These are phyloP conservation scores for Drosophila ficusphila DNA, from an alignment of 1,140 invertebrate genomes.

Conservation along the genomic window DNA sequence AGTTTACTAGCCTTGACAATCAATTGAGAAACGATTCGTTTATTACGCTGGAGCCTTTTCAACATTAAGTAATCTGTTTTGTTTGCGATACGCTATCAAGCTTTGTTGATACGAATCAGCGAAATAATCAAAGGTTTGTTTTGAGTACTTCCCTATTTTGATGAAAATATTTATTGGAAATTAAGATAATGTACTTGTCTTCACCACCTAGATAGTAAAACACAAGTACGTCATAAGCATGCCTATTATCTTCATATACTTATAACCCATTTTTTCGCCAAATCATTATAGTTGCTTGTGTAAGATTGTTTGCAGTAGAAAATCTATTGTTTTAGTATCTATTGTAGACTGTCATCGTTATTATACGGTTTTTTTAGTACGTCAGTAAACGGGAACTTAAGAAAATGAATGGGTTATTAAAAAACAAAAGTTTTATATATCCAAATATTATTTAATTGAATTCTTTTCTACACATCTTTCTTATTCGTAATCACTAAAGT, in stretches of 20 bases:
- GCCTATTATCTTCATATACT: background rate
- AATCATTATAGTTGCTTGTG: background rate
- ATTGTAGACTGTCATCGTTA: conserved; percentile 2
- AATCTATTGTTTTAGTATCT: conserved; percentile 1
- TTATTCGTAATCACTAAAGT: conserved; percentile 29
- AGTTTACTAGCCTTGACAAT: background rate
- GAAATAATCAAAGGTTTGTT: background rate
- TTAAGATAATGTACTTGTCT: background rate
- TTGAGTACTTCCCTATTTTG: background rate
- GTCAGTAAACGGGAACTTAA: no score
- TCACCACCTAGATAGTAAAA: background rate
- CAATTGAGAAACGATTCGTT: no score
- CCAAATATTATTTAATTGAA: background rate
- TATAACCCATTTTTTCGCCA: background rate
- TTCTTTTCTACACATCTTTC: no score
- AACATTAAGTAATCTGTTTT: conserved; percentile 13
- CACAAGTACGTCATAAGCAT: background rate
- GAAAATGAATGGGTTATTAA: no score
- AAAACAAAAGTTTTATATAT: background rate
- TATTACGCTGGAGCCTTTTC: no score
- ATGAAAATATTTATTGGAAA: background rate
- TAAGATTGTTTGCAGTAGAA: background rate
- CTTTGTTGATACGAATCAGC: background rate
- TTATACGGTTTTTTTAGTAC: background rate
- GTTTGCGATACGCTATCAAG: background rate